Percentiles rank a stretch among this genome's conserved stretches.
phyloP scores from a whole-genome alignment of 2,797 vertebrate species.

The Champsocephalus gunnari region DNA sequence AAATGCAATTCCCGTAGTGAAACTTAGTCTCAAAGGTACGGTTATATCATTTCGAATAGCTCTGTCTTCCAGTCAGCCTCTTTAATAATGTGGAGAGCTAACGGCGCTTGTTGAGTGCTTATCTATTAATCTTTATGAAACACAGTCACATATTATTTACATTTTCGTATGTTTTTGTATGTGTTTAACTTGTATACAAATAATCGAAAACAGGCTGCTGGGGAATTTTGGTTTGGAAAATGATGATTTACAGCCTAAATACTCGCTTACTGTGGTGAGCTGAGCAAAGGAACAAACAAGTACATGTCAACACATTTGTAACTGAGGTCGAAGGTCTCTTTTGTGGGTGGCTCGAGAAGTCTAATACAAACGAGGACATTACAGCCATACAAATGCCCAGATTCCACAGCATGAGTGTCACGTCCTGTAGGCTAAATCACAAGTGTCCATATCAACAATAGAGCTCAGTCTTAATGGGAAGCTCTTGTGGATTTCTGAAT shows the following conservation, averaged over 20 bases:
- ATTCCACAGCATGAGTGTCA: slow-evolving; percentile 74
- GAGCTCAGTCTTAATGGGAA: slow-evolving; percentile 68
- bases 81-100: slow-evolving; percentile 37
- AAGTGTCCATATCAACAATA: slow-evolving; percentile 71
- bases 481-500: slow-evolving; percentile 72
- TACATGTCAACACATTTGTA: slow-evolving; percentile 9
- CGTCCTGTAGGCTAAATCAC: slow-evolving; percentile 66
- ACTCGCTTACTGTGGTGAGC: slow-evolving; percentile 4
- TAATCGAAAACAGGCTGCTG: not conserved
- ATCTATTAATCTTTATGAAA: slow-evolving; percentile 31
- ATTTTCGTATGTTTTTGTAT: not conserved
- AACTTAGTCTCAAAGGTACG: slow-evolving; percentile 27
- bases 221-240: not conserved
- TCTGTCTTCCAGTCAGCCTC: slow-evolving; percentile 15
- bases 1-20: slow-evolving; percentile 39
- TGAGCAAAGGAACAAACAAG: slow-evolving; percentile 16
- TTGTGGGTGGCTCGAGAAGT: slow-evolving; percentile 28
- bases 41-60: slow-evolving; percentile 49
- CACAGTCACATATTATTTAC: slow-evolving; percentile 20
- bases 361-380: slow-evolving; percentile 62
- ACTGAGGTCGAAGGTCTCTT: slow-evolving; percentile 9
- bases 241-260: not conserved
- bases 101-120: not conserved
- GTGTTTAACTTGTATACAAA: not conserved
- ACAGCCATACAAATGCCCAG: slow-evolving; percentile 67